phyloP scores from a whole-genome alignment of 2,113 vertebrate species.

The Gnathonemus echidnorhynchus region DNA sequence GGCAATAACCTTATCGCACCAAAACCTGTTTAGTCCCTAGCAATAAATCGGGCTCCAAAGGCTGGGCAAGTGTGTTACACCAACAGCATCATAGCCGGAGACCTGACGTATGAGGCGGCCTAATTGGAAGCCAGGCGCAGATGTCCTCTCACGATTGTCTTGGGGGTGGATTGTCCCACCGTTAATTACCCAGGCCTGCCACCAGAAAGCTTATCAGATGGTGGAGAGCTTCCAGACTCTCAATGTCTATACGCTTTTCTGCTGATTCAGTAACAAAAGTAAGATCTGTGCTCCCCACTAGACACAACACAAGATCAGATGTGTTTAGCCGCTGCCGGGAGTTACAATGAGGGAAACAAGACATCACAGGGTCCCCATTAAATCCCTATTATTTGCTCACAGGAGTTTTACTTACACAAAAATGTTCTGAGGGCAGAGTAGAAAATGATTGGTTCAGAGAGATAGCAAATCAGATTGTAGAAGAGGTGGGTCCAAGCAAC shows the following conservation, averaged over 20 bases:
- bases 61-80: not conserved
- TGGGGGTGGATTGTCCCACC: not conserved
- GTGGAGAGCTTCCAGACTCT: not conserved
- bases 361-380: not conserved
- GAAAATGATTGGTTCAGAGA: too few relatives aligned
- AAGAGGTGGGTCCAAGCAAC: too few relatives aligned
- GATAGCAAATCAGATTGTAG: too few relatives aligned
- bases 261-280: not conserved
- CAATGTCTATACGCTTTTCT: not conserved
- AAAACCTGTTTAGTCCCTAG: not conserved
- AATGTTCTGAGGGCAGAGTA: too few relatives aligned
- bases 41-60: not conserved
- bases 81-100: not conserved
- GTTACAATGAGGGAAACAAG: not conserved
- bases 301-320: not conserved
- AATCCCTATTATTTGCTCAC: not conserved
- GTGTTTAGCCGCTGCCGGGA: not conserved
- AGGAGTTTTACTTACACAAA: not conserved
- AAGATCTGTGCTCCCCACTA: not conserved
- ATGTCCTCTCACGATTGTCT: slow-evolving; percentile 10
- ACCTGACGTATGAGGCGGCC: not conserved
- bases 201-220: not conserved
- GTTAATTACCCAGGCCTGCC: slow-evolving; percentile 1
- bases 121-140: not conserved
- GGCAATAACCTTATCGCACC: not conserved